Evolutionary conservation across 2,113 vertebrate species (phyloP).

Genomic region (Sinocyclocheilus rhinocerous): DNA sequence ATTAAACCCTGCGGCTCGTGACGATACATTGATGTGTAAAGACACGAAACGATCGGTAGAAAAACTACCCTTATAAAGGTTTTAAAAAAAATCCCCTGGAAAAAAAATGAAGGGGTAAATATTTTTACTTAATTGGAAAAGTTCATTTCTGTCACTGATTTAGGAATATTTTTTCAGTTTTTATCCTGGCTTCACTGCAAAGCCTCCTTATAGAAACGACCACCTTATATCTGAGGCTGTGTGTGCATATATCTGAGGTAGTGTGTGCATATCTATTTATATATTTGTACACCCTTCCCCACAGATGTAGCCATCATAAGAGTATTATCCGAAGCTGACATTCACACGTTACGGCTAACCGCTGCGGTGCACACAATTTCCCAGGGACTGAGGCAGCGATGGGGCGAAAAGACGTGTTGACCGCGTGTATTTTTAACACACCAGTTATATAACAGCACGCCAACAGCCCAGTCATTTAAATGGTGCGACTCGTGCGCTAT

Average conservation of each 20-base stretch:
- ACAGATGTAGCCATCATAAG: slow-evolving; percentile 40
- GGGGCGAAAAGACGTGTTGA: slow-evolving; percentile 55
- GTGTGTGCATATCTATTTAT: background rate
- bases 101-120: background rate
- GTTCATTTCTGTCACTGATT: no score
- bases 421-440: slow-evolving; percentile 66
- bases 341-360: slow-evolving; percentile 58
- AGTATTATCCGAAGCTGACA: slow-evolving; percentile 65
- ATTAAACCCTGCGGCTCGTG: no score
- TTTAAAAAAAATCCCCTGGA: no score
- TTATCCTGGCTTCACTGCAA: background rate
- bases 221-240: background rate
- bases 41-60: no score
- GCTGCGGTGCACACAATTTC: slow-evolving; percentile 49
- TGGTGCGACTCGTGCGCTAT: slow-evolving; percentile 61
- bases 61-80: no score
- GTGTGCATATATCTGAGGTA: background rate
- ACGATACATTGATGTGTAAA: no score
- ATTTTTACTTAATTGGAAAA: background rate
- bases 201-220: background rate
- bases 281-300: background rate
- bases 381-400: background rate
- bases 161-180: background rate
- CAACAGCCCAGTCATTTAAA: slow-evolving; percentile 61
- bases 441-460: slow-evolving; percentile 62